Conservation (phyloP, 2,113 vertebrate species). For the Etheostoma cragini region DNA sequence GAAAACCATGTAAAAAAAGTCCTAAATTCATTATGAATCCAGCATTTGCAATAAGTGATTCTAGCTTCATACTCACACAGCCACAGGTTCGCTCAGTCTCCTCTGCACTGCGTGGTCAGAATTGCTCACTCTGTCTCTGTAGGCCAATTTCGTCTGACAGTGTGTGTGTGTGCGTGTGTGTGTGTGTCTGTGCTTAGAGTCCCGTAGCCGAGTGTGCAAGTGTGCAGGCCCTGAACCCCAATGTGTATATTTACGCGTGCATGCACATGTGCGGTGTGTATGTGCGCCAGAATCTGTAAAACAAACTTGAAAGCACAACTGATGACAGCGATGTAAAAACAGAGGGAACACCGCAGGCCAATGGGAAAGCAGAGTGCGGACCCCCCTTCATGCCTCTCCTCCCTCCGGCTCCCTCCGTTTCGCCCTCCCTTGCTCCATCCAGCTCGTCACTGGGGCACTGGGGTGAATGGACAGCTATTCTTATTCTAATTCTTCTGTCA, state of each 20-base stretch:
- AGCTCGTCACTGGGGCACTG: constrained; percentile 76
- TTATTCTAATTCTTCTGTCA: constrained; percentile 88
- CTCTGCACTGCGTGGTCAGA: constrained; percentile 58
- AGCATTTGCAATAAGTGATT: background rate
- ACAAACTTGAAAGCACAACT: constrained; percentile 77
- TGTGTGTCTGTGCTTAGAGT: constrained; percentile 32
- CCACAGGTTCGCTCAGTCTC: constrained; percentile 40
- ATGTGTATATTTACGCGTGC: constrained; percentile 73
- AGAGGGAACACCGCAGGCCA: constrained; percentile 74
- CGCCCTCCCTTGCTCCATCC: constrained; percentile 50
- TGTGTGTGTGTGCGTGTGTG: constrained; percentile 20
- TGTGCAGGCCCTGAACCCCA: constrained; percentile 42
- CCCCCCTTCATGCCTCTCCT: constrained; percentile 49
- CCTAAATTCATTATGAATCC: background rate
- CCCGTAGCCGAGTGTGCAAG: constrained; percentile 36
- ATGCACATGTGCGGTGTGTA: constrained; percentile 65
- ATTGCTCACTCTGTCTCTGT: constrained; percentile 39
- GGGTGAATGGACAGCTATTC: constrained; percentile 85
- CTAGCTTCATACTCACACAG: constrained; percentile 73
- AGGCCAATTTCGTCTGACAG: constrained; percentile 25
- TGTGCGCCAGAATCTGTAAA: constrained; percentile 66
- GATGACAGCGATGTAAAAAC: constrained; percentile 79
- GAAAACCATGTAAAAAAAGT: background rate
- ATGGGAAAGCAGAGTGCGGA: constrained; percentile 59
- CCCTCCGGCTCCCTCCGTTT: constrained; percentile 38